Percentiles rank a stretch among this genome's conserved stretches.
Evolutionary conservation across 1,140 invertebrate species (phyloP).

Genomic region (Scaptodrosophila lebanonensis): DNA sequence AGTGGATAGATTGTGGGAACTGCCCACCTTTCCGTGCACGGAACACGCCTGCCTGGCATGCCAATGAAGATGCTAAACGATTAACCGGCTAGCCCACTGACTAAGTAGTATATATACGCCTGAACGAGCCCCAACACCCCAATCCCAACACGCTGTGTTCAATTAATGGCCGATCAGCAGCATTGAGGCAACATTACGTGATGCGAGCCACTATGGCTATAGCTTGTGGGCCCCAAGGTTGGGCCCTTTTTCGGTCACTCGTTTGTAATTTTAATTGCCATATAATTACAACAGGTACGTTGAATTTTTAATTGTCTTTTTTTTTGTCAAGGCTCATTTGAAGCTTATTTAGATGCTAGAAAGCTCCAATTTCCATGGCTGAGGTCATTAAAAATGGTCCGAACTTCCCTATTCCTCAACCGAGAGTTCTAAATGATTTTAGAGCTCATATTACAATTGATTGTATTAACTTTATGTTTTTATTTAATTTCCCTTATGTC

Average conservation of each 20-base stretch:
- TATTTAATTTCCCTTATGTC: no score
- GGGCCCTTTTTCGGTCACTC: constrained; percentile 36
- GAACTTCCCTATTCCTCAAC: no score
- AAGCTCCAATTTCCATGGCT: no score
- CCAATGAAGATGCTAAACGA: constrained; percentile 55
- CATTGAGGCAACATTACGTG: constrained; percentile 66
- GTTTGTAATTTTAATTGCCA: neutral
- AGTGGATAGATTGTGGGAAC: constrained; percentile 22
- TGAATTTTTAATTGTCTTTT: constrained; percentile 48
- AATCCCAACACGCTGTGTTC: no score
- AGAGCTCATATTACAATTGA: no score
- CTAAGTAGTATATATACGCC: constrained; percentile 14
- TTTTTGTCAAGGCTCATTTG: no score
- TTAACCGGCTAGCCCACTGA: constrained; percentile 7
- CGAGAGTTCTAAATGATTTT: no score
- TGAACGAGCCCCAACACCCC: constrained; percentile 16
- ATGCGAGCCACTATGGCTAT: constrained; percentile 12
- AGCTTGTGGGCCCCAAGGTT: constrained; percentile 45
- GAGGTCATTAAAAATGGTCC: no score
- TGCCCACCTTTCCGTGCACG: neutral
- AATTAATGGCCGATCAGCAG: no score
- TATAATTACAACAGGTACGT: constrained; percentile 6
- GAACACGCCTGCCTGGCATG: constrained; percentile 36
- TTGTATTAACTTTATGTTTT: no score
- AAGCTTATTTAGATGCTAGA: no score